phyloP scores from a whole-genome alignment of 2,888 invertebrate genomes.

The Oscheius onirici region DNA sequence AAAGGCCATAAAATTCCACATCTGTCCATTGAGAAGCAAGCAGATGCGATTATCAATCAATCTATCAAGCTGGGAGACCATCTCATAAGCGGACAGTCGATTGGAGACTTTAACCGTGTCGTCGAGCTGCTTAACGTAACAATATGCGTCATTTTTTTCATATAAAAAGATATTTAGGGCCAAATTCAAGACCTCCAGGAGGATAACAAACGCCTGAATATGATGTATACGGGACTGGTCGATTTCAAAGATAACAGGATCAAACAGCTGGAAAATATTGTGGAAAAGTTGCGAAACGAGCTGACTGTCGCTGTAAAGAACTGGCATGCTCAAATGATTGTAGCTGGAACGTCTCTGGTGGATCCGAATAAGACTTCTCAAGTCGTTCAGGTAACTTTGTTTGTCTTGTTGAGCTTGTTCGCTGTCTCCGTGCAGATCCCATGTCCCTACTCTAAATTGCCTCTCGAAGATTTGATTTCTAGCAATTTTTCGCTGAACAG shows the following conservation, averaged over 20 bases:
- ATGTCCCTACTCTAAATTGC: too few species aligned
- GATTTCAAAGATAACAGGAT: constrained; percentile 36
- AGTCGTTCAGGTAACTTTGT: background rate
- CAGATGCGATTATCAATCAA: constrained; percentile 31
- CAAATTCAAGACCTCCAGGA: constrained; percentile 28
- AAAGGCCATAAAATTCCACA: constrained; percentile 15
- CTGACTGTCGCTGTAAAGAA: constrained; percentile 9
- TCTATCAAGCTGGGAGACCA: constrained; percentile 27
- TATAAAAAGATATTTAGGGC: background rate
- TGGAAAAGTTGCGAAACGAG: constrained; percentile 26
- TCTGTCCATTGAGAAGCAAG: constrained; percentile 35
- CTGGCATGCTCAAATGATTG: constrained; percentile 31
- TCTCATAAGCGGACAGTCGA: constrained; percentile 18
- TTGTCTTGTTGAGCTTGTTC: too few species aligned
- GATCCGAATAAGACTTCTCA: constrained; percentile 4
- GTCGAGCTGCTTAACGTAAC: constrained; percentile 35
- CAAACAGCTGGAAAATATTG: constrained; percentile 28
- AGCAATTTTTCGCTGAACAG: too few species aligned
- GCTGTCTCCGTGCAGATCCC: too few species aligned
- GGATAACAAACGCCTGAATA: constrained; percentile 28
- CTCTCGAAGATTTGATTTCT: too few species aligned
- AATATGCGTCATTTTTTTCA: too few species aligned
- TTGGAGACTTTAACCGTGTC: constrained; percentile 36
- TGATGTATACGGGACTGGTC: constrained; percentile 22
- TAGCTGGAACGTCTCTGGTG: background rate